phyloP scores from a whole-genome alignment of 1,140 invertebrate genomes.

The Drosophila malerkotliana region DNA sequence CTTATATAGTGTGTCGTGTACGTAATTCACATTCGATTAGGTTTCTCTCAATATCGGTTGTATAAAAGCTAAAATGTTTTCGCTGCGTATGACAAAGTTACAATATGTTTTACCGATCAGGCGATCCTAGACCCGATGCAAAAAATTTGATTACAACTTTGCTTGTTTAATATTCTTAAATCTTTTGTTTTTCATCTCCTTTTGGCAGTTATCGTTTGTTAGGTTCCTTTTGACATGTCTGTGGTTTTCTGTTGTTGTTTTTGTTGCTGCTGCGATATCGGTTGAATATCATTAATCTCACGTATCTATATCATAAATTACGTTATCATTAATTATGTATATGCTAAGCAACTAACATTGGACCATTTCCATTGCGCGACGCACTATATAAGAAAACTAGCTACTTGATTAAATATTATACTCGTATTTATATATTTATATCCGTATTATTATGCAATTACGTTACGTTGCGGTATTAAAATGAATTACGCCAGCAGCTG shows the following conservation, averaged over 20 bases:
- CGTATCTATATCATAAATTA: conserved; percentile 28
- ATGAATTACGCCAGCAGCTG: conserved; percentile 40
- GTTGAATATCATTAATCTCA: conserved; percentile 29
- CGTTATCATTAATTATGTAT: conserved; percentile 64
- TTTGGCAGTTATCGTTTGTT: conserved; percentile 79
- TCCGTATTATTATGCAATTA: conserved; percentile 49
- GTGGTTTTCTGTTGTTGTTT: conserved; percentile 22
- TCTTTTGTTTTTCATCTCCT: conserved; percentile 35
- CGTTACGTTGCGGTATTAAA: conserved; percentile 50
- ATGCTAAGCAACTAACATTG: conserved; percentile 83
- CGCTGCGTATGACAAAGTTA: conserved; percentile 64
- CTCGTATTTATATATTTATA: conserved; percentile 54
- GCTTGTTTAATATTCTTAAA: conserved; percentile 12
- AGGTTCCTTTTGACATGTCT: conserved; percentile 63
- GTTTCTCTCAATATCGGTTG: conserved; percentile 47
- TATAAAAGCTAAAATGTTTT: conserved; percentile 77
- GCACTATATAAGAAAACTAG: conserved; percentile 83
- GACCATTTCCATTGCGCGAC: conserved; percentile 80
- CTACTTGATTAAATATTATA: conserved; percentile 70
- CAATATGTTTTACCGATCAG: conserved; percentile 22
- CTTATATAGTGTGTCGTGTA: conserved; percentile 80
- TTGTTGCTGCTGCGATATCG: conserved; percentile 36
- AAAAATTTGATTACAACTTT: conserved; percentile 59
- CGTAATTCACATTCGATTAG: conserved; percentile 37
- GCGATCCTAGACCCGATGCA: conserved; percentile 46